These are phyloP conservation scores for Mactra quadrangularis DNA, from an alignment of 1,140 invertebrate species.

Conservation along the genomic window DNA sequence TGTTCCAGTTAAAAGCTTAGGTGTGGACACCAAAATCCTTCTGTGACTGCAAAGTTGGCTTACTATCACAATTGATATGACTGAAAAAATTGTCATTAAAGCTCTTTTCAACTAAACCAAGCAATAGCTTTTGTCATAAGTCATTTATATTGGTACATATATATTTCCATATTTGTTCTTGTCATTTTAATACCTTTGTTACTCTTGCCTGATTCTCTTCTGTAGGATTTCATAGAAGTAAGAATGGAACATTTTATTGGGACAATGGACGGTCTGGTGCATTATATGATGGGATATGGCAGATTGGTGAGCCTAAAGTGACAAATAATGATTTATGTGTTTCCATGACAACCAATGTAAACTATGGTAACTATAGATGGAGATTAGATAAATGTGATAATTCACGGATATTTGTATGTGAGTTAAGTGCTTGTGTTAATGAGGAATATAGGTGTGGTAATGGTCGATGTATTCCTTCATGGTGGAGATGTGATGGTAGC, in stretches of 20 bases:
- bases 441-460: slow-evolving; percentile 6
- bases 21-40: too few relatives aligned
- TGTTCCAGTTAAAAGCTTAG: too few relatives aligned
- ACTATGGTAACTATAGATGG: slow-evolving; percentile 4
- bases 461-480: slow-evolving; percentile 5
- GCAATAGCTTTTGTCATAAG: too few relatives aligned
- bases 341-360: slow-evolving; percentile 26
- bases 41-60: too few relatives aligned
- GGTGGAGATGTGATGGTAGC: neutral
- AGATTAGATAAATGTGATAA: slow-evolving; percentile 26
- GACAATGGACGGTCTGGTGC: neutral
- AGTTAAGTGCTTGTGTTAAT: slow-evolving; percentile 18
- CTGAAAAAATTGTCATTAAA: too few relatives aligned
- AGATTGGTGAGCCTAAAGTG: slow-evolving; percentile 16
- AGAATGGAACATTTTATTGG: neutral
- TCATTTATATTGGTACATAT: too few relatives aligned
- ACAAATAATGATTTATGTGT: slow-evolving; percentile 13
- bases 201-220: too few relatives aligned
- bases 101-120: too few relatives aligned
- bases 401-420: slow-evolving; percentile 21
- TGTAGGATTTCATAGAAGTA: slow-evolving; percentile 18
- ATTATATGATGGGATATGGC: slow-evolving; percentile 34
- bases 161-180: too few relatives aligned
- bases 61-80: too few relatives aligned
- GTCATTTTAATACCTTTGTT: too few relatives aligned